Evolutionary conservation across 2,113 vertebrate species (phyloP).

Genomic region (Leucopsar rothschildi): DNA sequence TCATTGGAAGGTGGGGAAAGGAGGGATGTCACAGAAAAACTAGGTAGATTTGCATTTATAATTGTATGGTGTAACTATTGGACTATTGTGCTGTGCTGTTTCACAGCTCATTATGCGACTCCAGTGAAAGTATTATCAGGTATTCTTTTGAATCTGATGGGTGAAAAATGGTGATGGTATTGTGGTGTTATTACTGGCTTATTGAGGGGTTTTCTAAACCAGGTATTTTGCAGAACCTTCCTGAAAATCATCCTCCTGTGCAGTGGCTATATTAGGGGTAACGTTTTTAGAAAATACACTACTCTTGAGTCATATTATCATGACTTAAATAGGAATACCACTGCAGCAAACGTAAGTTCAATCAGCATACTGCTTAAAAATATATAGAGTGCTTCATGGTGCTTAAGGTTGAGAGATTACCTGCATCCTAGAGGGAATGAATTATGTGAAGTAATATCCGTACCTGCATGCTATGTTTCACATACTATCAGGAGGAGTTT

Average conservation of each 20-base stretch:
- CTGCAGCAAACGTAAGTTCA: not conserved
- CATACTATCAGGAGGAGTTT: not conserved
- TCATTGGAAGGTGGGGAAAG: not conserved
- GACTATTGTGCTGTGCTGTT: not conserved
- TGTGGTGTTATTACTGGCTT: not conserved
- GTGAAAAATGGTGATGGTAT: not conserved
- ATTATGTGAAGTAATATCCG: not conserved
- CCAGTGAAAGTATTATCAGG: not conserved
- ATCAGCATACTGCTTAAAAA: not conserved
- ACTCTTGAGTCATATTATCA: not conserved
- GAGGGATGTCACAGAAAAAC: not conserved
- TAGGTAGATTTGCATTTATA: not conserved
- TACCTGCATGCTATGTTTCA: not conserved
- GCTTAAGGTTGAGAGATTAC: not conserved
- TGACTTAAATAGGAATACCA: not conserved
- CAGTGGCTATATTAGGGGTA: not conserved
- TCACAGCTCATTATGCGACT: not conserved
- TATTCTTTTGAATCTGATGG: not conserved
- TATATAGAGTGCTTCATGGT: not conserved
- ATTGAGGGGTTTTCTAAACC: not conserved
- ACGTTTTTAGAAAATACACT: not conserved
- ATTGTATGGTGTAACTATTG: not conserved
- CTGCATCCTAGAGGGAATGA: not conserved
- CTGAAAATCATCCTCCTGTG: not conserved
- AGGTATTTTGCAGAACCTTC: not conserved